A percentile compares a stretch with the other conserved stretches of the same genome.
These are phyloP conservation scores for Heteromyza rotundicornis DNA, from an alignment of 2,888 invertebrate genomes.

Conservation along the genomic window DNA sequence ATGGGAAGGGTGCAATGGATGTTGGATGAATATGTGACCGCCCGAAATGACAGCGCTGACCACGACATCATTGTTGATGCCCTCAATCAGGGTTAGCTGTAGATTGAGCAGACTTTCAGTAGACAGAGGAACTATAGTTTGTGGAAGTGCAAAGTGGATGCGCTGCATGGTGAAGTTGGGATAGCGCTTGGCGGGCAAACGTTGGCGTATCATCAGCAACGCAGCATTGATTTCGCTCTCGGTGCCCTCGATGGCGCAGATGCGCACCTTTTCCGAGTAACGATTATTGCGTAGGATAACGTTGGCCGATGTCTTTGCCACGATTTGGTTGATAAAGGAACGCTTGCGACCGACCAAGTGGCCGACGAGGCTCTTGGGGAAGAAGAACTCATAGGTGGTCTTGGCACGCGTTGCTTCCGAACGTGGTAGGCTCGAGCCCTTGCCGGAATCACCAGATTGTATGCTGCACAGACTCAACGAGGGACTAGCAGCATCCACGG, in stretches of 20 bases:
- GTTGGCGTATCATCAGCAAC: constrained; percentile 81
- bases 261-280: constrained; percentile 74
- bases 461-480: constrained; percentile 66
- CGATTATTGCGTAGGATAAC: constrained; percentile 78
- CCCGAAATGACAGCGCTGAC: constrained; percentile 86
- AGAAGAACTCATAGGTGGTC: constrained; percentile 69
- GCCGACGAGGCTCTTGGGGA: constrained; percentile 80
- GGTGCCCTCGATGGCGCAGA: constrained; percentile 84
- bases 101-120: constrained; percentile 59
- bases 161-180: constrained; percentile 76
- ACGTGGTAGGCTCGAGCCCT: constrained; percentile 59
- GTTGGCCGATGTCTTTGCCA: constrained; percentile 78
- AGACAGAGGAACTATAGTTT: constrained; percentile 60
- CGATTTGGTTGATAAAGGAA: constrained; percentile 79
- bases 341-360: constrained; percentile 87
- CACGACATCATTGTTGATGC: constrained; percentile 90
- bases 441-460: constrained; percentile 61
- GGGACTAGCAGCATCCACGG: constrained; percentile 66
- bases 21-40: constrained; percentile 92
- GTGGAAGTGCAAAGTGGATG: constrained; percentile 58
- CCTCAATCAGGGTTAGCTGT: constrained; percentile 86
- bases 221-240: constrained; percentile 81
- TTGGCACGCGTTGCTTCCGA: constrained; percentile 54
- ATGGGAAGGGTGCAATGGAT: constrained; percentile 93
- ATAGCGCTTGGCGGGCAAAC: constrained; percentile 82